A percentile compares a stretch with the other conserved stretches of the same genome.
These are phyloP conservation scores for Pristionchus japonicus DNA, from an alignment of 2,888 invertebrate species.

Conservation along the genomic window DNA sequence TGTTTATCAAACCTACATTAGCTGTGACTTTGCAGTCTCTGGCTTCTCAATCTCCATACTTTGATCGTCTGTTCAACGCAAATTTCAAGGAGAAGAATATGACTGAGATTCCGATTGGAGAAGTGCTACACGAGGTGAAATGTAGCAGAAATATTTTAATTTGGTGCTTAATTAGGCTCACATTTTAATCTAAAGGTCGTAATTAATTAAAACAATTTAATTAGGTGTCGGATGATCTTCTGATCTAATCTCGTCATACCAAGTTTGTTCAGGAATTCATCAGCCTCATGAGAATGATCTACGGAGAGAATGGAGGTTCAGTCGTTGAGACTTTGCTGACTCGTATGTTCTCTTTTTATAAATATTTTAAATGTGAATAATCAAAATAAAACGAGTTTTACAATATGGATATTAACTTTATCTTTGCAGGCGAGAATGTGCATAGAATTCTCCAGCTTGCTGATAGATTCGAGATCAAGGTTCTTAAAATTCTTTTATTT, in stretches of 20 bases:
- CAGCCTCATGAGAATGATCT: neutral
- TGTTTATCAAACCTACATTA: no score
- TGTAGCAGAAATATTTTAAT: no score
- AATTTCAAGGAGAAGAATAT: conserved; percentile 2
- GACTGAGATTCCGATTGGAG: neutral
- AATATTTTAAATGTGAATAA: no score
- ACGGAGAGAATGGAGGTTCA: neutral
- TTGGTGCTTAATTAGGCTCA: no score
- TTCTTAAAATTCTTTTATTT: neutral
- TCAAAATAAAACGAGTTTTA: no score
- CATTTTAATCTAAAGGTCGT: no score
- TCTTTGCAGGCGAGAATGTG: neutral
- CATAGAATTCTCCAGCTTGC: neutral
- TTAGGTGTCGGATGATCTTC: neutral
- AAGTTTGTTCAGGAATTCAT: neutral
- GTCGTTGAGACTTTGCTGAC: neutral
- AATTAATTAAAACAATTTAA: no score
- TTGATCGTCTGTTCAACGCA: neutral
- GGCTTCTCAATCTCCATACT: neutral
- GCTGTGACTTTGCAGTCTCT: neutral
- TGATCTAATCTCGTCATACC: no score
- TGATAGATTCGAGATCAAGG: neutral
- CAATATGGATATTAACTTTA: no score
- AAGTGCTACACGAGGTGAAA: neutral
- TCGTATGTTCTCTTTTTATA: neutral